Percentiles rank a stretch among this genome's conserved stretches.
Conservation (phyloP, 2,888 invertebrate species). For the Esperia sulphurella region DNA sequence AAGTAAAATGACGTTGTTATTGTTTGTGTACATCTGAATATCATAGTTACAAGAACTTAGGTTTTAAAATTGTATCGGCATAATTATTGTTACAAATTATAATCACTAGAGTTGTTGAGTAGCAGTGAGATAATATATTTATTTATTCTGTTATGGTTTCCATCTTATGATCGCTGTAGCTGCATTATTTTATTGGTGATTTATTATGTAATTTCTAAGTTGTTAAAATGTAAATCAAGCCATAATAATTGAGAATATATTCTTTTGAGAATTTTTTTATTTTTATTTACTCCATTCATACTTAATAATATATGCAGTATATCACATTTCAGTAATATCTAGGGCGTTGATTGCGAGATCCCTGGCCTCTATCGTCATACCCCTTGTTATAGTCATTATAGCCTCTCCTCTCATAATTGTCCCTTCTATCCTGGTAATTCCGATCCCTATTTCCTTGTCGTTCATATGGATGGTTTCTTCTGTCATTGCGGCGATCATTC, state of each 20-base stretch:
- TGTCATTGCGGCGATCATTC: slow-evolving; percentile 46
- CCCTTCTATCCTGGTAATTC: slow-evolving; percentile 22
- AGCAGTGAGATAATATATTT: slow-evolving; percentile 68
- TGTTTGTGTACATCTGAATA: slow-evolving; percentile 51
- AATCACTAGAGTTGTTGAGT: slow-evolving; percentile 73
- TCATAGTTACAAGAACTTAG: slow-evolving; percentile 42
- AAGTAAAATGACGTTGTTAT: slow-evolving; percentile 47
- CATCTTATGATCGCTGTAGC: slow-evolving; percentile 67
- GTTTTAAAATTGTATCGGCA: slow-evolving; percentile 64
- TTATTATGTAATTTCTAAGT: slow-evolving; percentile 76
- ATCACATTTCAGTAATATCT: slow-evolving; percentile 24
- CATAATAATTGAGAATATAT: slow-evolving; percentile 79
- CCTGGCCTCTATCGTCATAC: slow-evolving; percentile 20
- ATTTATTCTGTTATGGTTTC: slow-evolving; percentile 71
- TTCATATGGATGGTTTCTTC: slow-evolving; percentile 37
- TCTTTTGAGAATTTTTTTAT: slow-evolving; percentile 63
- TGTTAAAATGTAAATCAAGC: slow-evolving; percentile 79
- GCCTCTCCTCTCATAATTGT: slow-evolving; percentile 23
- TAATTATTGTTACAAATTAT: slow-evolving; percentile 75
- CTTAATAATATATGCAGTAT: neutral
- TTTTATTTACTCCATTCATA: slow-evolving; percentile 23
- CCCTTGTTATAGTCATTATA: slow-evolving; percentile 30
- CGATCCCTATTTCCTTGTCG: slow-evolving; percentile 25
- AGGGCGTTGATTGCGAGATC: slow-evolving; percentile 26
- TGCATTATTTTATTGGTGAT: slow-evolving; percentile 74